Evolutionary conservation across 2,888 invertebrate genomes (phyloP), one percentile per base, ranked within the genome.

Genomic region (Drosophila anomelani): DNA sequence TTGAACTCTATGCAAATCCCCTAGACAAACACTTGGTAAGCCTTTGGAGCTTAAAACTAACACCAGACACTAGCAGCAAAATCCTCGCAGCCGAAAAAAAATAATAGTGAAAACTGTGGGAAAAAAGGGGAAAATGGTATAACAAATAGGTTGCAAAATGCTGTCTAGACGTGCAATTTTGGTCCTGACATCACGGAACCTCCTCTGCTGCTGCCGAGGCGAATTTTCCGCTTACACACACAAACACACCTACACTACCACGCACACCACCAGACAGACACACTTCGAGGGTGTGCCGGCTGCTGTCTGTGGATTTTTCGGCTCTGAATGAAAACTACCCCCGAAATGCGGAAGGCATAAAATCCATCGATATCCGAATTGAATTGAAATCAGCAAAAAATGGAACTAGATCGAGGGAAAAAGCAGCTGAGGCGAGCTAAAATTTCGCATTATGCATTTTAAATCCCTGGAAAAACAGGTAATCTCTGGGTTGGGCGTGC

Each of bases 91-190:
- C 32, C 26, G 34, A 46, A 71, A 83, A 67, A 70, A 71, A 80
- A 69, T 62, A 66, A 63, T 29, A 61, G 49, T 6, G 43, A 58
- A 43, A 59, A 58, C 15, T 38, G 20, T 38, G 10, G 34, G 38
- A 60, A 63, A 59, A 57, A 55, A 46, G 47, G 47, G 47, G 17
- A 79, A 64, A 58, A 34, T 67, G 81, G 69, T 62, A 53, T 53
- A 72, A 69, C 68, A 56, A 68, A 56, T 75, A 76, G 76, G 67
- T 70, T 58, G 55, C 77, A 76, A 76, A 59, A 59, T 41, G 44
- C 55, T 71, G 84, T 84, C 84, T 84, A 84, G 89, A 84, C 84
- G 46, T 84, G 79, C 77, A 78, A 80, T 86, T 83, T 84, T 59
- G 75, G 59, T 77, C 73, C 72, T 71, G 47, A 57, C 58, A 57